A percentile compares a stretch with the other conserved stretches of the same genome.
phyloP scores from a whole-genome alignment of 1,140 invertebrate species.

The Alviniconcha marisindica region DNA sequence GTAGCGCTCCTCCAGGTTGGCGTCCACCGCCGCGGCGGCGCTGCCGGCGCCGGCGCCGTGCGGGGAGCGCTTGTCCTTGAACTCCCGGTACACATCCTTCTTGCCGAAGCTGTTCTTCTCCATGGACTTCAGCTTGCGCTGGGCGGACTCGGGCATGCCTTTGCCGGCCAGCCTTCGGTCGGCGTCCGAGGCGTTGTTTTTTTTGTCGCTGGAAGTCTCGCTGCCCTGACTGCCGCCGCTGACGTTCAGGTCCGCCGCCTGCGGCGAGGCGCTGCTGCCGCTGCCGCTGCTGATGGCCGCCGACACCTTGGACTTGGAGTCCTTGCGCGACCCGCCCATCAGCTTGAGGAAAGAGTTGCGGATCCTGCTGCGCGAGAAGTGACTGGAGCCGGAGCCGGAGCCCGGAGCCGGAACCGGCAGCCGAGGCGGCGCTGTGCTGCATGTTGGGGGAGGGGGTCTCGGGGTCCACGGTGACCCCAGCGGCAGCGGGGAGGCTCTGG shows the following conservation, averaged over 20 bases:
- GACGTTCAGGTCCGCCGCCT: not conserved
- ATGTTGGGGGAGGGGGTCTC: conserved; percentile 17
- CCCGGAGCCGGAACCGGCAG: not conserved
- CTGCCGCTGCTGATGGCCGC: not conserved
- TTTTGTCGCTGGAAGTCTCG: conserved; percentile 25
- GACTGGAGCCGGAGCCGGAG: conserved; percentile 8
- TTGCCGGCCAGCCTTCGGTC: conserved; percentile 9
- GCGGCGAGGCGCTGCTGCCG: not conserved
- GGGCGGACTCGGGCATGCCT: conserved; percentile 49
- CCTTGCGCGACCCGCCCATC: conserved; percentile 48
- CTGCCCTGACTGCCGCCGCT: conserved; percentile 31
- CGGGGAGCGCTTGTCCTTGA: conserved; percentile 62
- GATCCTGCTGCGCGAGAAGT: conserved; percentile 58
- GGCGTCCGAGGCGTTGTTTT: conserved; percentile 22
- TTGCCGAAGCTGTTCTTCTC: conserved; percentile 59
- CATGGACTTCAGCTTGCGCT: conserved; percentile 60
- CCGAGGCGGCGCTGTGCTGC: not conserved
- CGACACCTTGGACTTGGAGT: conserved; percentile 28
- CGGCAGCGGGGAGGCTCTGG: conserved; percentile 47
- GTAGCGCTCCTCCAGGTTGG: conserved; percentile 25
- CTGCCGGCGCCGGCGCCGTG: conserved; percentile 35
- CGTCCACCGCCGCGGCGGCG: conserved; percentile 27
- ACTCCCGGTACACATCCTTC: conserved; percentile 58
- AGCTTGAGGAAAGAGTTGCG: conserved; percentile 63
- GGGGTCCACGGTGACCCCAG: conserved; percentile 25